Percentiles rank a stretch among this genome's conserved stretches.
Conservation (phyloP, 2,888 invertebrate species). For the Germaria angustata region DNA sequence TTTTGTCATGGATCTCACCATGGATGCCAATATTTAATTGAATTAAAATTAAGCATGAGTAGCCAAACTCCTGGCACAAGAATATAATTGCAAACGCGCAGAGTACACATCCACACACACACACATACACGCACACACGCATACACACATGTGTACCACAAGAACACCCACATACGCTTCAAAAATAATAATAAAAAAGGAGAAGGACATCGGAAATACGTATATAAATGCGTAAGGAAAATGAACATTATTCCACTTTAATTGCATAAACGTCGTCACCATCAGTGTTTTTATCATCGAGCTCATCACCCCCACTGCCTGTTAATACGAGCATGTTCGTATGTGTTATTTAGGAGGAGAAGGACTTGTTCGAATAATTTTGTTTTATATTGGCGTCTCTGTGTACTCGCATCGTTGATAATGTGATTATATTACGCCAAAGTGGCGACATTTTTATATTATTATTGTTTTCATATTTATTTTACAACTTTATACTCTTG, state of each 20-base stretch:
- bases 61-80: slow-evolving; percentile 8
- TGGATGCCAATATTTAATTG: slow-evolving; percentile 64
- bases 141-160: background rate
- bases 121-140: background rate
- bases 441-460: slow-evolving; percentile 62
- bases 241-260: slow-evolving; percentile 51
- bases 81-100: slow-evolving; percentile 36
- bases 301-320: slow-evolving; percentile 14
- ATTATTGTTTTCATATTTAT: background rate
- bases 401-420: slow-evolving; percentile 57
- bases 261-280: slow-evolving; percentile 33
- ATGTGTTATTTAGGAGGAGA: background rate
- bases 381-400: slow-evolving; percentile 52
- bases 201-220: background rate
- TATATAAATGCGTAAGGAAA: slow-evolving; percentile 4
- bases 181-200: slow-evolving; percentile 54
- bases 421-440: slow-evolving; percentile 66
- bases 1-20: slow-evolving; percentile 45
- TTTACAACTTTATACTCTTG: slow-evolving; percentile 39
- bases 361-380: slow-evolving; percentile 31
- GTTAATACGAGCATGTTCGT: background rate
- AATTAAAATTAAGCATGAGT: slow-evolving; percentile 60
- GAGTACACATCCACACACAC: background rate
- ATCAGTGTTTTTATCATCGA: background rate
- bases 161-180: slow-evolving; percentile 26